These are phyloP conservation scores for Perca schrenkii DNA, from an alignment of 2,113 vertebrate genomes.

Conservation along the genomic window DNA sequence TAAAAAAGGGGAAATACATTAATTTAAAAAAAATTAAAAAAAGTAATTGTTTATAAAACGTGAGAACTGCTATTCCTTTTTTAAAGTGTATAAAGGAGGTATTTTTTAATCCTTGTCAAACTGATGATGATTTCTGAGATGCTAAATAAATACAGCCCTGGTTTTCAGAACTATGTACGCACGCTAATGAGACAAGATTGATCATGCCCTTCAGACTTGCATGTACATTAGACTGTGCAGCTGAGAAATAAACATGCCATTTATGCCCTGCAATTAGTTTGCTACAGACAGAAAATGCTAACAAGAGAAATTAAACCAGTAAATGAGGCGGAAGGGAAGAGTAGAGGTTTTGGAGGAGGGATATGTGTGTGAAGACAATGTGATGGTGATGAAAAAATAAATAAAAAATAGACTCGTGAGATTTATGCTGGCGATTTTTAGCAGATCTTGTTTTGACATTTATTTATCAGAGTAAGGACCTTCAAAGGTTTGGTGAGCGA, in stretches of 20 bases:
- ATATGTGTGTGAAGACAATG: not conserved
- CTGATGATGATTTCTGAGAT: not conserved
- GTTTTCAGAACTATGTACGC: not conserved
- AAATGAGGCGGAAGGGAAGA: conserved; percentile 33
- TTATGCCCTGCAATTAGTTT: conserved; percentile 34
- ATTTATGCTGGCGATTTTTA: not conserved
- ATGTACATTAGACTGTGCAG: conserved; percentile 28
- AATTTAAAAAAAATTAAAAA: not conserved
- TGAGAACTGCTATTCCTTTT: not conserved
- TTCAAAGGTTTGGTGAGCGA: not conserved
- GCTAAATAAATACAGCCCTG: not conserved
- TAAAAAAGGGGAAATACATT: not conserved
- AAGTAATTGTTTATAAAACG: not conserved
- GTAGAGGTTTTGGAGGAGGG: not conserved
- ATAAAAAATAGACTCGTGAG: not conserved
- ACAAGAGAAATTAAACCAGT: conserved; percentile 43
- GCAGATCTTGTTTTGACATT: not conserved
- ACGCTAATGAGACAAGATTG: conserved; percentile 10
- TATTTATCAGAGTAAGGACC: not conserved
- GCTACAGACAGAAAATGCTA: conserved; percentile 7
- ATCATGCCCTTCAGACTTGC: conserved; percentile 9
- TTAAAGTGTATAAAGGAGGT: not conserved
- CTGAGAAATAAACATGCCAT: conserved; percentile 40
- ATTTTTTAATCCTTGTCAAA: not conserved
- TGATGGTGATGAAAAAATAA: not conserved